These are phyloP conservation scores for Porites evermanni DNA, from an alignment of 92 coral and sea anemone genomes.

Conservation along the genomic window DNA sequence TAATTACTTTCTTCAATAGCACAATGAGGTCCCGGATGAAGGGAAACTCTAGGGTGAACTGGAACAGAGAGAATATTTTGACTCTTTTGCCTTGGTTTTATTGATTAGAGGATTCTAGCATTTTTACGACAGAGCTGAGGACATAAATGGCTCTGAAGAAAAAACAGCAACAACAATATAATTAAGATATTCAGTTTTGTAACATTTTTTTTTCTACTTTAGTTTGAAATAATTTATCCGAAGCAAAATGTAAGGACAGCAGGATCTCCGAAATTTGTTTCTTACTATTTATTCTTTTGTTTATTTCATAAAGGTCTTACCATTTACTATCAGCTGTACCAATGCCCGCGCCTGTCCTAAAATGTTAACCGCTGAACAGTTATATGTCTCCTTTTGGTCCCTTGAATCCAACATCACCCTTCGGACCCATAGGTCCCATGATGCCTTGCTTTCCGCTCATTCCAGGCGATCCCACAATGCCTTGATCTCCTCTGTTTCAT, in stretches of 20 bases:
- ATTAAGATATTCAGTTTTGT: no score
- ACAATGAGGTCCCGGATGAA: conserved; percentile 40
- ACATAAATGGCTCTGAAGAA: no score
- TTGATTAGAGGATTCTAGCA: no score
- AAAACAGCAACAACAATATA: no score
- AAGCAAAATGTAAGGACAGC: no score
- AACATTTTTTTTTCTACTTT: no score
- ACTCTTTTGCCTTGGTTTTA: no score
- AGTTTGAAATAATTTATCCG: no score
- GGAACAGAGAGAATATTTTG: not conserved
- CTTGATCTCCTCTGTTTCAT: not conserved
- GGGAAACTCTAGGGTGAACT: conserved; percentile 48
- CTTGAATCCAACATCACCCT: not conserved
- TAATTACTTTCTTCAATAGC: conserved; percentile 41
- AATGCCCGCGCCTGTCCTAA: conserved; percentile 26
- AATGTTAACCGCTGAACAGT: conserved; percentile 31
- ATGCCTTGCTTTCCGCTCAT: conserved; percentile 1
- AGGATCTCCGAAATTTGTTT: no score
- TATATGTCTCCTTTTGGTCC: conserved; percentile 15
- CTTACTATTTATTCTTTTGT: no score
- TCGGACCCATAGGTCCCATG: not conserved
- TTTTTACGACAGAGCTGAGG: no score
- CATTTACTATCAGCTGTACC: not conserved
- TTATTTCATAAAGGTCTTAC: not conserved
- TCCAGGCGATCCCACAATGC: not conserved